Base-by-base conservation (phyloP, 2,797 vertebrate species). In the Danio kyathit region DNA sequence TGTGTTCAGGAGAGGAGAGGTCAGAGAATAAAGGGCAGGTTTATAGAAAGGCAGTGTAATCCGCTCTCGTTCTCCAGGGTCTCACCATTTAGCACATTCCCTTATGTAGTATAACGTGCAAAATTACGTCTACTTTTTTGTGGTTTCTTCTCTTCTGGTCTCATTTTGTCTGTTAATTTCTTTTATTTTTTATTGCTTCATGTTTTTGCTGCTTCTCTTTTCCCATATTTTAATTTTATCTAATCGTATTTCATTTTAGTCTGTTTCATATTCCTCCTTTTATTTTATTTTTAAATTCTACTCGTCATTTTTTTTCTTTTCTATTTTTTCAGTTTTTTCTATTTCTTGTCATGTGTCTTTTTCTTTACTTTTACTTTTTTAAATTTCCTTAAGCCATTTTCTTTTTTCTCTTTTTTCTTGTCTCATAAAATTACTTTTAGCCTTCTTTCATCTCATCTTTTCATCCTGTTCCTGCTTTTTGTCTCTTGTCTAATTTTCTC, bases 21-120 rank as follows among this genome's bases (percentile, higher is more conserved):
- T 85, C 87, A 87, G 83, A 82, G 82, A 82, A 88, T 77, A 87
- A 87, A 83, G 70, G 74, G 65, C 74, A 85, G 82, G 78, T 83
- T 85, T 85, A 85, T 82, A 86, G 83, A 85, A 74, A 65, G 72
- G 71, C 74, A 56, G 74, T 75, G 83, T 88, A 88, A 88, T 88
- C 87, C 78, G 79, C 81, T 83, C 81, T 59, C 61, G 7, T 72
- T 86, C 84, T 84, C 80, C 83, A 79, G 84, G 79, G 78, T 79
- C 46, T 48, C 46, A 48, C 46, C 46, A 48, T 48, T 48, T 48
- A 29, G 29, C 3, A 29, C 29, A 29, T 29, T 29, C 29, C 29
- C 29, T 29, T 3, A 29, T 29, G 29, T 29, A 29, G 29, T 29
- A 29, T 29, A 29, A 29, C 3, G 1, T 29, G 29, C 3, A 3